Base-by-base conservation (phyloP, 2,797 vertebrate species). In the Sebastes vulpes region DNA sequence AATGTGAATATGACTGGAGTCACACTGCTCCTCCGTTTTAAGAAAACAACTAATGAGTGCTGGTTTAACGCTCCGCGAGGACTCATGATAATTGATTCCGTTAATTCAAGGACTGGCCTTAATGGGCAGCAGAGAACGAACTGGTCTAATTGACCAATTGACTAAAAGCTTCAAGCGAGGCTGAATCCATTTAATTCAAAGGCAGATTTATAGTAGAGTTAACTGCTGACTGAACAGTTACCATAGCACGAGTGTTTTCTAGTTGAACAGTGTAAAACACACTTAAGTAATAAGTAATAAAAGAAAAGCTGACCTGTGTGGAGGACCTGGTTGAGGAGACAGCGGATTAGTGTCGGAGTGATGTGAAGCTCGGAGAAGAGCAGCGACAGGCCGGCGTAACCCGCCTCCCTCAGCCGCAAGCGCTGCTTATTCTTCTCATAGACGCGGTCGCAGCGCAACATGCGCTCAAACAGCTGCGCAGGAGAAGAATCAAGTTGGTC, bases 381-480 rank as follows among this genome's bases (percentile, higher is more conserved):
- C 18, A 99, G 97, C 1, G 97, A 97, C 69, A 99, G 94, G 5
- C 98, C 97, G 0, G 97, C 95, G 90, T 99, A 99, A 4, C 98
- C 98, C 10, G 97, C 97, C 82, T 99, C 98, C 92, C 97, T 95
- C 81, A 99, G 96, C 54, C 97, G 96, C 87, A 99, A 89, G 2
- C 98, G 96, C 77, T 98, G 98, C 71, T 99, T 99, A 78, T 96
- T 98, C 81, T 97, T 97, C 87, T 99, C 98, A 67, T 99, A 99
- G 87, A 99, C 98, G 25, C 98, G 99, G 65, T 98, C 98, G 59
- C 98, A 99, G 88, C 97, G 98, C 85, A 99, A 84, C 98, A 99
- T 99, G 48, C 97, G 97, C 85, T 98, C 98, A 76, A 98, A 95
- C 52, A 99, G 92, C 98, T 99, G 86, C 31, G 35, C 48, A 32